Base-by-base conservation (phyloP, 2,888 invertebrate genomes). In the Beris chalybata region DNA sequence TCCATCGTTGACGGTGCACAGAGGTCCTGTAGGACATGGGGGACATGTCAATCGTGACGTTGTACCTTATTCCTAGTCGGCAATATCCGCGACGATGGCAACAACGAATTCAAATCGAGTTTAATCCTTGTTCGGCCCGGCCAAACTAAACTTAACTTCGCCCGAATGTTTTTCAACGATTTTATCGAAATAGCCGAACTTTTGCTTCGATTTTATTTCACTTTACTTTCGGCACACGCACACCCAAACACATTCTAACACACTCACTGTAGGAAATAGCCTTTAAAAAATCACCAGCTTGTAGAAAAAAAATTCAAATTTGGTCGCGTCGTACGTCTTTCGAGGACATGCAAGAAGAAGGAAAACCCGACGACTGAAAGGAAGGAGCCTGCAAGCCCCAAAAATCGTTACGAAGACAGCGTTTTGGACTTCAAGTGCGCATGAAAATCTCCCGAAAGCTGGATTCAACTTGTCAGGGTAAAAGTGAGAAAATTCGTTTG, bases 291-390 rank as follows among this genome's bases (percentile, higher is more conserved):
- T 3, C 7, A 9, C 38, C 38, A 38, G 38, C 38, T 38, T 7
- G 9, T 38, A 38, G 9, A 38, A 38, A 38, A 32, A 22, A 38
- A 38, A 38, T 7, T 38, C 9, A 5, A 7, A 38, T 38, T 38
- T 9, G 2, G 38, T 38, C 52, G 52, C 61, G 50, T 29, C 52
- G 22, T 61, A 38, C 44, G 56, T 15, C 56, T n/a, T 52, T 15
- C 31, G 53, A 64, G 69, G 61, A 67, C 69, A 59, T 69, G 64
- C 66, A 69, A 67, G 66, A 64, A 65, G 67, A 67, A 69, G 67
- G 67, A 67, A 67, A 67, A 58, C 65, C 69, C 65, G 67, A 67
- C 65, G 69, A 69, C 69, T 69, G 61, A 67, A 69, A 58, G 65
- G 31, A 65, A 65, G 64, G 44, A 56, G 50, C 58, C 59, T 30